Percentiles rank a stretch among this genome's conserved stretches.
phyloP scores from a whole-genome alignment of 2,797 vertebrate species.

The Caiman crocodilus region DNA sequence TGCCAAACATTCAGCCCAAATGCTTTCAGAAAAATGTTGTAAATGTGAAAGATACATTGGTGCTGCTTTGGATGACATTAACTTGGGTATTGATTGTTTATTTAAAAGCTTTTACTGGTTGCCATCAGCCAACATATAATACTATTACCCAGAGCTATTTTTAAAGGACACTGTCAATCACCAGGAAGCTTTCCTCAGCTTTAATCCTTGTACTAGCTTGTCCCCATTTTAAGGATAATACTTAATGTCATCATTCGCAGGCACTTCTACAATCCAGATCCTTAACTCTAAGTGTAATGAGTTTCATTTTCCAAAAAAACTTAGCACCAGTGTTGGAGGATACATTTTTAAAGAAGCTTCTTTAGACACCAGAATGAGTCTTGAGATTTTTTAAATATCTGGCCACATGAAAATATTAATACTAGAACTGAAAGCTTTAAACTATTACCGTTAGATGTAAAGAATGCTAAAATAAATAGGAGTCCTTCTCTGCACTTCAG shows the following conservation, averaged over 20 bases:
- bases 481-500: not conserved
- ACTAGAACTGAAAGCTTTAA: not conserved
- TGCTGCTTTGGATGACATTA: not conserved
- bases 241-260: not conserved
- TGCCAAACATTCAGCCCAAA: not conserved
- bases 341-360: not conserved
- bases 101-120: not conserved
- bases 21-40: not conserved
- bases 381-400: not conserved
- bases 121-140: not conserved
- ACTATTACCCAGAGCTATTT: constrained; percentile 1
- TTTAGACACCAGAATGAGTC: not conserved
- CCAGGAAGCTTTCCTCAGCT: not conserved
- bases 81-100: constrained; percentile 27
- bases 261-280: not conserved
- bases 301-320: not conserved
- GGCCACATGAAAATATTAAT: not conserved
- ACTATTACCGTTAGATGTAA: not conserved
- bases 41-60: not conserved
- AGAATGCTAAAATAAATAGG: not conserved
- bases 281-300: not conserved
- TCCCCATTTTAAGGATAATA: not conserved
- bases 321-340: not conserved
- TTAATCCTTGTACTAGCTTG: not conserved
- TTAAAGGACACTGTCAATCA: not conserved